phyloP scores from a whole-genome alignment of 2,888 invertebrate genomes.

The Pheosia gnoma region DNA sequence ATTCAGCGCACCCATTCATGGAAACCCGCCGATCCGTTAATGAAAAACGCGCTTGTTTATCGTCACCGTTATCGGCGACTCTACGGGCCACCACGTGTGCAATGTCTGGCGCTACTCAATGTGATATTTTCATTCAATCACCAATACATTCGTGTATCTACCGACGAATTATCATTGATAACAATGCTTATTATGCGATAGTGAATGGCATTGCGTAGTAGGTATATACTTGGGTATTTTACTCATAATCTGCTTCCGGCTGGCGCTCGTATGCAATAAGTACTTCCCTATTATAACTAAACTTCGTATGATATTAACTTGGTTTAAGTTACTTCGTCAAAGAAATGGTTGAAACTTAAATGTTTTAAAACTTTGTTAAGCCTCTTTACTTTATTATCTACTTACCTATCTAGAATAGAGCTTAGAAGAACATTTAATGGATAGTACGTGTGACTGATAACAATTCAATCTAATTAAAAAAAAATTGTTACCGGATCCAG shows the following conservation, averaged over 20 bases:
- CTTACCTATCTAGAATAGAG: not conserved
- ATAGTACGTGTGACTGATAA: not conserved
- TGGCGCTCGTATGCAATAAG: not conserved
- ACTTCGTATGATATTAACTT: no score
- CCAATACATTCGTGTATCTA: conserved; percentile 35
- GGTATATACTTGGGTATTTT: not conserved
- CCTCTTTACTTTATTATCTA: not conserved
- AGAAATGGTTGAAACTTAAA: no score
- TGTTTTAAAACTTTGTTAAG: no score
- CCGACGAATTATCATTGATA: conserved; percentile 43
- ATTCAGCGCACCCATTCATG: conserved; percentile 80
- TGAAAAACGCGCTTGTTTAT: conserved; percentile 73
- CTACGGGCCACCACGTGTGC: conserved; percentile 56
- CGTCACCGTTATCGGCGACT: conserved; percentile 64
- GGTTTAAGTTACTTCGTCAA: no score
- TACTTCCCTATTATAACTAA: no score
- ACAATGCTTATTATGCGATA: conserved; percentile 34
- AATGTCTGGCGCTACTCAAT: conserved; percentile 32
- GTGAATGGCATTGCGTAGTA: conserved; percentile 29
- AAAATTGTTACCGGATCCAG: no score
- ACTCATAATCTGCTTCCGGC: not conserved
- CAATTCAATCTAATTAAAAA: no score
- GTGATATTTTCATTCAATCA: conserved; percentile 66
- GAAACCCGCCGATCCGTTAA: conserved; percentile 78
- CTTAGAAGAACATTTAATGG: not conserved